Evolutionary conservation across 2,888 invertebrate species (phyloP), one percentile per base, ranked within the genome.

Genomic region (Calameuta pallipes): DNA sequence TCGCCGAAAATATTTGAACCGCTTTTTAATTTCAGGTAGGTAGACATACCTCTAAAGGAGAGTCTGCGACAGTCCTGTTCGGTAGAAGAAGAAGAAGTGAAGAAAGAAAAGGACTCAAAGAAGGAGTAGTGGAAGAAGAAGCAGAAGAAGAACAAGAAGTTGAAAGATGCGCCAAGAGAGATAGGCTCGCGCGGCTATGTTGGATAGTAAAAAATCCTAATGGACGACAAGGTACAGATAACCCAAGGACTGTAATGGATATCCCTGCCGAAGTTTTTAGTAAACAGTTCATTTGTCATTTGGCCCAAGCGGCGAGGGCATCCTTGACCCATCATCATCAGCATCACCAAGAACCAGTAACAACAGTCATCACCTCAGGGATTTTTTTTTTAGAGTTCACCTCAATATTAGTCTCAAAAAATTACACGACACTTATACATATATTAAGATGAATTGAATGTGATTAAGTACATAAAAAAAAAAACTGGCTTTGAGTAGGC

Each of bases 201-300:
- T 82, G 83, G 81, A 85, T 83, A 84, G 80, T 84, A 80, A 84
- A 81, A 82, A 80, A 79, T 80, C 82, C 85, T 89, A 89, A 89
- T 89, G 88, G 85, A 85, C 81, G 84, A 86, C 84, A 85, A 85
- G 82, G 36, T 80, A 79, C 75, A 79, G 83, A 84, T 86, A 82
- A 82, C 80, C 75, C 74, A 69, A 69, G 76, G 78, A 78, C 75
- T 80, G 86, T 87, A 88, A 88, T 85, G 83, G 86, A 87, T 85
- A 86, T 82, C 82, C 76, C 82, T 79, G 83, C 81, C 82, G 76
- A 79, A 79, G 79, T 76, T 87, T 85, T 84, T 78, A 79, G 85
- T 87, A 90, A 90, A 90, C 88, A 89, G 84, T 88, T 87, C 86
- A 88, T 89, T 89, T 86, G 86, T 89, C 89, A 89, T 88, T 86